Percentiles rank a stretch among this genome's conserved stretches.
Conservation (phyloP, 2,888 invertebrate species). For the Parascotia fuliginaria region DNA sequence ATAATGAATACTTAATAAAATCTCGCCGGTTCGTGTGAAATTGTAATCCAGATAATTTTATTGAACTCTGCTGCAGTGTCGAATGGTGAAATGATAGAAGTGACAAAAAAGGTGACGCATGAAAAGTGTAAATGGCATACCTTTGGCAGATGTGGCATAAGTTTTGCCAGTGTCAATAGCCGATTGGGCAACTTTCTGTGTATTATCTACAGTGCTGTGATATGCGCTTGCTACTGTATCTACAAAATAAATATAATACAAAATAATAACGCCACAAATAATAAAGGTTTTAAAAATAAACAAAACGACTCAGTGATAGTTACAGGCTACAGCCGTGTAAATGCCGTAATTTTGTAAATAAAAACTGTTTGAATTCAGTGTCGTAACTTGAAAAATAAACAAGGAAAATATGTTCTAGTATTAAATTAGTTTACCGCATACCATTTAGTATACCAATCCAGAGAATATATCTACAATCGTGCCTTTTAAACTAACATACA, state of each 20-base stretch:
- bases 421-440: background rate
- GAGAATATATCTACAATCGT: constrained; percentile 14
- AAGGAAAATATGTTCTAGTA: background rate
- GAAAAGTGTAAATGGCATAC: constrained; percentile 34
- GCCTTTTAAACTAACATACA: constrained; percentile 4
- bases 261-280: constrained; percentile 8
- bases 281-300: no score
- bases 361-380: no score
- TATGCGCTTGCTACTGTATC: constrained; percentile 61
- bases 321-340: background rate
- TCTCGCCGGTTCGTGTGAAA: no score
- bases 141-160: constrained; percentile 60
- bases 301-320: background rate
- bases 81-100: no score
- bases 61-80: no score
- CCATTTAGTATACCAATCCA: background rate
- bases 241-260: constrained; percentile 49
- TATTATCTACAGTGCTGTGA: constrained; percentile 59
- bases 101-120: no score
- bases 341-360: background rate
- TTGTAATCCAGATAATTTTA: no score
- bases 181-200: constrained; percentile 61
- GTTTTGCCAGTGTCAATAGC: constrained; percentile 60
- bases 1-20: no score
- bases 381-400: background rate